Base-by-base conservation (phyloP, 2,113 vertebrate species). In the Tychaedon coryphoeus region DNA sequence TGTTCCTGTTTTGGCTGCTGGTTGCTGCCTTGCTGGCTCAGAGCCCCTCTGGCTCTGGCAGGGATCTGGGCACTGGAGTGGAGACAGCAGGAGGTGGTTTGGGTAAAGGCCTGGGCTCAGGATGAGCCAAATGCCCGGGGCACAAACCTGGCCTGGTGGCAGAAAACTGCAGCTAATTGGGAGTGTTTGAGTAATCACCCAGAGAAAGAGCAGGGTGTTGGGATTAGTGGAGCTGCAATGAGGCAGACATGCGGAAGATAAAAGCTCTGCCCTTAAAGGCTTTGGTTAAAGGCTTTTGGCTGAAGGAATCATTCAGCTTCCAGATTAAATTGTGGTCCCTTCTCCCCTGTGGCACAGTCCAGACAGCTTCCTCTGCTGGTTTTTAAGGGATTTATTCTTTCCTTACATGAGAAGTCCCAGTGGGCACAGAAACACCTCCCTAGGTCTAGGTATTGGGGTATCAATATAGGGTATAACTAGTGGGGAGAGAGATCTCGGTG, bases 121-220 rank as follows among this genome's bases (percentile, higher is more conserved):
- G 38, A 31, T 36, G 42, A n/a, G 66, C 78, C 78, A 86, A 33
- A 75, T 0, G 5, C 82, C 79, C 0, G 2, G 50, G 53, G 86
- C 71, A 62, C 64, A 33, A 25, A 87, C 61, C 62, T 90, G 72
- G 65, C 47, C 25, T 42, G 78, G 74, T 58, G 74, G 65, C 71
- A 67, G 74, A 78, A 69, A 65, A 11, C 45, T 93, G 74, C 75
- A 65, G 74, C 29, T 95, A 56, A 78, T 91, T 88, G 78, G 71
- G 56, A 89, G n/a, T 7, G 62, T 75, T 75, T 53, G 75, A 79
- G 71, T 72, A 48, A 82, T 82, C 70, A 58, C 47, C 51, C 81
- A 28, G 20, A n/a, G 74, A 62, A 64, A 12, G 70, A 88, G 50
- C 22, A 0, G 70, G 58, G 34, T 48, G 47, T 4, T 73, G 54